These are phyloP conservation scores for Neuroterus valhalla DNA, from an alignment of 1,140 invertebrate species.

Conservation along the genomic window DNA sequence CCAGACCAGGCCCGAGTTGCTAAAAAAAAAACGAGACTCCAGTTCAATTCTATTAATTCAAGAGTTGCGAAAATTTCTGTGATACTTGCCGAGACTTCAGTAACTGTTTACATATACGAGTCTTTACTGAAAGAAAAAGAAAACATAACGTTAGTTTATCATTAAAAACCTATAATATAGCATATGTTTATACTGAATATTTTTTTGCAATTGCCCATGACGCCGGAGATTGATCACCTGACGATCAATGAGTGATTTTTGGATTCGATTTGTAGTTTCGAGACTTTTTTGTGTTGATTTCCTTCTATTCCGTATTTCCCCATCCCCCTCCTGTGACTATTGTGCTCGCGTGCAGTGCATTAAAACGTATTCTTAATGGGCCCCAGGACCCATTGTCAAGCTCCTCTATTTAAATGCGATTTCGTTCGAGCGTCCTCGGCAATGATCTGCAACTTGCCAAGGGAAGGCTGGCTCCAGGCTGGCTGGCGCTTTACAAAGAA, in stretches of 20 bases:
- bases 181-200: too few species aligned
- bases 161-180: too few species aligned
- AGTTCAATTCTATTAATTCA: too few species aligned
- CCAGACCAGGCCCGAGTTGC: too few species aligned
- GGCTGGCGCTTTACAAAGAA: not conserved
- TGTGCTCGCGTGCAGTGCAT: not conserved
- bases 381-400: not conserved
- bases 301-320: not conserved
- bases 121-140: too few species aligned
- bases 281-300: slow-evolving; percentile 10
- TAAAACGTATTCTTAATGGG: slow-evolving; percentile 13
- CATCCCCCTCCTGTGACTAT: not conserved
- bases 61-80: too few species aligned
- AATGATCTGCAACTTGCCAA: slow-evolving; percentile 11
- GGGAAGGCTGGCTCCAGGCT: not conserved
- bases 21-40: too few species aligned
- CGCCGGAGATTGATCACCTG: slow-evolving; percentile 32
- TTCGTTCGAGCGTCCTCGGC: not conserved
- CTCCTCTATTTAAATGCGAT: slow-evolving; percentile 9
- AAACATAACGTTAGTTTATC: too few species aligned
- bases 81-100: too few species aligned
- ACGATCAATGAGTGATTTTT: not conserved
- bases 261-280: not conserved
- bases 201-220: not conserved
- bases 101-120: too few species aligned